Evolutionary conservation across 2,113 vertebrate genomes (phyloP), one percentile per base, ranked within the genome.

Genomic region (Clupea harengus): DNA sequence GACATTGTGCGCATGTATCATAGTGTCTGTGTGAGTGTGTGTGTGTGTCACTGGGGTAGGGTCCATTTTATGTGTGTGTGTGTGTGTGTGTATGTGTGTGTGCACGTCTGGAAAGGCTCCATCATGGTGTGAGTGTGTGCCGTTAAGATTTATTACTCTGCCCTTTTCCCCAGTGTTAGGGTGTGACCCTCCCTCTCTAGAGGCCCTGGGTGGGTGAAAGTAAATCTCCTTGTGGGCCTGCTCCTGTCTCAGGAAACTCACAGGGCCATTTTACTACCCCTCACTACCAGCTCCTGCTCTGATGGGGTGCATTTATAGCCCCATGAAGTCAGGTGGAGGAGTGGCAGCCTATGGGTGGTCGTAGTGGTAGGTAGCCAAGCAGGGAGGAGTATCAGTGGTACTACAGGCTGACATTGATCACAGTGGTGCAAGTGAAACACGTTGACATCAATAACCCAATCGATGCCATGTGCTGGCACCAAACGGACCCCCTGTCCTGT

Each of bases 171-270:
- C 8, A 44, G 72, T 13, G 10, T 15, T 78, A 13, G 10, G 2
- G 32, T 17, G 25, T 6, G 9, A 39, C 39, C 39, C 39, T 39
- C 39, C 39, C 72, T 13, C 64, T 28, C 32, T 32, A 4, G 72
- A 32, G 3, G 28, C 3, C 10, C 4, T 39, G 39, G 39, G 39
- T 1, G 39, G 39, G 39, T 39, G 39, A 39, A 39, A 39, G 32
- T 78, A 78, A 78, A 78, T 78, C 72, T 17, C 28, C 72, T 78
- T 78, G 54, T 60, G 54, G 54, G 54, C 54, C 54, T 60, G 54
- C 22, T 18, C 54, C 54, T 60, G 54, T 22, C 54, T 60, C 54
- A 6, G 5, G 54, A 52, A 52, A 20, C 54, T 60, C 54, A 60
- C 54, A 22, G 54, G 54, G 20, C 54, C 54, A 20, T 60, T 78